Evolutionary conservation across 1,140 invertebrate species (phyloP).

Genomic region (Drosophila bocki): DNA sequence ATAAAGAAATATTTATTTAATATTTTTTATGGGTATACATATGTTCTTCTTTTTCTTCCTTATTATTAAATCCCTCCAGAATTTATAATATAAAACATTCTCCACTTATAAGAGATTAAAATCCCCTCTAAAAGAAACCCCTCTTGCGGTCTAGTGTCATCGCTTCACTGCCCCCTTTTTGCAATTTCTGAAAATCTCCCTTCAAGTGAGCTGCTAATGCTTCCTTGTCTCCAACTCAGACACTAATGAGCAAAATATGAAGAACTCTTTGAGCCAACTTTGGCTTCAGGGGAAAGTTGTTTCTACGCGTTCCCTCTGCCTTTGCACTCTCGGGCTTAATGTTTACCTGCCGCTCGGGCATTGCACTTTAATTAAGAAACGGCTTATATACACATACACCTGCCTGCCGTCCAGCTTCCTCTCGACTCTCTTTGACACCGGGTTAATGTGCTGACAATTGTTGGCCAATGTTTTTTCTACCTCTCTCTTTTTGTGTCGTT

Average conservation of each 20-base stretch:
- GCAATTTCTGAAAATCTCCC: not conserved
- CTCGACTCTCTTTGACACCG: slow-evolving; percentile 17
- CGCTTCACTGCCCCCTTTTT: not conserved
- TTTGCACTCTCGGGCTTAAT: slow-evolving; percentile 9
- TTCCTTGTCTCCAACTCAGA: slow-evolving; percentile 26
- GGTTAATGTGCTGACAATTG: slow-evolving; percentile 74
- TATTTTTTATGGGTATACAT: not conserved
- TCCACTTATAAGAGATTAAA: not conserved
- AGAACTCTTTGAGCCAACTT: slow-evolving; percentile 33
- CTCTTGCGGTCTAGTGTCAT: not conserved
- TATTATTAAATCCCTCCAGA: not conserved
- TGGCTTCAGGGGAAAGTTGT: slow-evolving; percentile 25
- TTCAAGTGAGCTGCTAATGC: slow-evolving; percentile 23
- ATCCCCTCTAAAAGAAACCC: not conserved
- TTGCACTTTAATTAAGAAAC: slow-evolving; percentile 65
- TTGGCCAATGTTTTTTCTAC: slow-evolving; percentile 33
- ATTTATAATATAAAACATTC: not conserved
- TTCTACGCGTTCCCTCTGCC: slow-evolving; percentile 9
- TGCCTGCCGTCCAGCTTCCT: slow-evolving; percentile 25
- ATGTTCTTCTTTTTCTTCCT: not conserved
- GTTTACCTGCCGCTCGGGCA: slow-evolving; percentile 24
- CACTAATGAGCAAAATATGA: slow-evolving; percentile 70
- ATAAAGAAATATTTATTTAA: not conserved
- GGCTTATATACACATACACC: slow-evolving; percentile 16
- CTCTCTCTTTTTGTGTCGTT: slow-evolving; percentile 1